A percentile compares a stretch with the other conserved stretches of the same genome.
Evolutionary conservation across 1,140 invertebrate genomes (phyloP).

Genomic region (Thereuonema tuberculata): DNA sequence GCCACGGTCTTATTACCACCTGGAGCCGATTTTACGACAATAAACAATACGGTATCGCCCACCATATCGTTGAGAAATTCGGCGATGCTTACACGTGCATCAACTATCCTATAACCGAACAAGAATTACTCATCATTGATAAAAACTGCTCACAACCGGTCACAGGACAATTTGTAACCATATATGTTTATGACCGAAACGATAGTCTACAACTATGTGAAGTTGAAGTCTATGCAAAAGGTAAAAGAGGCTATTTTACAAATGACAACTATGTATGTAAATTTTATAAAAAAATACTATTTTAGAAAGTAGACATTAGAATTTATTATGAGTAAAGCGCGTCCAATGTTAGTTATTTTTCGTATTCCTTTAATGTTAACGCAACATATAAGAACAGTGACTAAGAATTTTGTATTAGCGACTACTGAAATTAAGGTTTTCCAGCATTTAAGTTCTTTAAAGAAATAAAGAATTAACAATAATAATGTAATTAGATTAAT

Average conservation of each 20-base stretch:
- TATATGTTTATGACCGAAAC: conserved; percentile 21
- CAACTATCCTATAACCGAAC: conserved; percentile 16
- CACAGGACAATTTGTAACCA: conserved; percentile 20
- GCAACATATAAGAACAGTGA: too few species aligned
- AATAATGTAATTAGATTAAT: too few species aligned
- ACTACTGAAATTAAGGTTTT: too few species aligned
- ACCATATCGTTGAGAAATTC: conserved; percentile 17
- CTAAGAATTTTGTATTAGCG: too few species aligned
- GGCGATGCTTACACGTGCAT: conserved; percentile 19
- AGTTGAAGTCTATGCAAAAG: conserved; percentile 21
- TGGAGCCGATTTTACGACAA: conserved; percentile 19
- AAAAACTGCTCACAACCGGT: conserved; percentile 22
- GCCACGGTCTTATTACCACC: conserved; percentile 15
- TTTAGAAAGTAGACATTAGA: too few species aligned
- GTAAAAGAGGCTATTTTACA: too few species aligned
- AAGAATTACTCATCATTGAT: conserved; percentile 14
- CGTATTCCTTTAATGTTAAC: too few species aligned
- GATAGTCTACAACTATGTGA: conserved; percentile 22
- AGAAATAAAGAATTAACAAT: too few species aligned
- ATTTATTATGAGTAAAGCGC: too few species aligned
- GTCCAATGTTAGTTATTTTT: too few species aligned
- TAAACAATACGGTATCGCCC: conserved; percentile 19
- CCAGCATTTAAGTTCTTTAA: too few species aligned
- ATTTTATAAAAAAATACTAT: background rate
- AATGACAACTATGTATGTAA: too few species aligned